Evolutionary conservation across 1,140 invertebrate species (phyloP).

Genomic region (Trigoniulus corallinus): DNA sequence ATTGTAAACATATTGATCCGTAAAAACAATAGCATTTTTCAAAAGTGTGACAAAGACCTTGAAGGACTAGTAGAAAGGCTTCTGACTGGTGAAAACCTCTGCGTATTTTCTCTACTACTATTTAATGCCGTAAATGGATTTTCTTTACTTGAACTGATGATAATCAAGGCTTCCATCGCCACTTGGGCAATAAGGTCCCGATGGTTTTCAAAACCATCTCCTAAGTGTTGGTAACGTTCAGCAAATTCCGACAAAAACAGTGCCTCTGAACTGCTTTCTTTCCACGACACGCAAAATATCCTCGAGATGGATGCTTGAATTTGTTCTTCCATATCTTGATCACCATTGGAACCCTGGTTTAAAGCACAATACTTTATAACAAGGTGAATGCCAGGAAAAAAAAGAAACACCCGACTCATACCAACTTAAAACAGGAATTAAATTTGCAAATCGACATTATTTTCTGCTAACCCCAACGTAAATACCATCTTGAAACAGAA

Average conservation of each 20-base stretch:
- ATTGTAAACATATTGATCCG: slow-evolving; percentile 33
- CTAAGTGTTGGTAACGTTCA: no score
- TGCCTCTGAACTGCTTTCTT: no score
- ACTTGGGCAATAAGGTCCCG: neutral
- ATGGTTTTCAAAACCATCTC: neutral
- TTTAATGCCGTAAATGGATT: neutral
- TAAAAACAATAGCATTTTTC: neutral
- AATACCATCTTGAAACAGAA: no score
- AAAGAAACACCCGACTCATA: no score
- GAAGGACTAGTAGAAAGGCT: slow-evolving; percentile 1
- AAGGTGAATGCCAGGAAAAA: no score
- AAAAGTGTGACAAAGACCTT: slow-evolving; percentile 1
- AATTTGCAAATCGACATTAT: no score
- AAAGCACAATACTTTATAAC: neutral
- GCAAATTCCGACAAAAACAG: no score
- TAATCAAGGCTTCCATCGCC: neutral
- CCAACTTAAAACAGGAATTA: no score
- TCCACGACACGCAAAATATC: slow-evolving; percentile 24
- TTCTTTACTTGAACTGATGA: neutral
- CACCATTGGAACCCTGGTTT: slow-evolving; percentile 20
- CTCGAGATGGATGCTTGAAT: slow-evolving; percentile 20
- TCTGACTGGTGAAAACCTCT: neutral
- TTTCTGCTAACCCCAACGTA: no score
- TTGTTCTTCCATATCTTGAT: slow-evolving; percentile 22
- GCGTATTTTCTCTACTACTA: neutral